Base-by-base conservation (phyloP, 1,140 invertebrate genomes). In the Papilio polyxenes region DNA sequence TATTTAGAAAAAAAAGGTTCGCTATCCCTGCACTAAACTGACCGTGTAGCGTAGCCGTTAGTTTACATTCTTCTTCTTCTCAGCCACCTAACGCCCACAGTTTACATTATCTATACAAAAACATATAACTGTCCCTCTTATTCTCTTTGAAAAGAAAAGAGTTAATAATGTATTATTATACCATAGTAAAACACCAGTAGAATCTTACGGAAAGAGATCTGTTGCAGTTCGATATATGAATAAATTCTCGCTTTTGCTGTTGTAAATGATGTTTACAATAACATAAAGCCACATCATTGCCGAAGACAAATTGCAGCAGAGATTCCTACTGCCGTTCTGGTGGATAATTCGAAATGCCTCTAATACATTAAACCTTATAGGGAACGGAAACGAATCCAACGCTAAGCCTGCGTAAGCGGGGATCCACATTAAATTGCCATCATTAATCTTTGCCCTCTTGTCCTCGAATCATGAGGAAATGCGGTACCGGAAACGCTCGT, bases 371-470 rank as follows among this genome's bases (percentile, higher is more conserved):
- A 77, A 51, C 49, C 75, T 77, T 77, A 53, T 77, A 53, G 23
- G 44, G 6, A 77, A 77, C 20, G 75, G 44, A 49, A 77, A 77
- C 75, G 56, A 77, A 77, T 77, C 75, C 75, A 77, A 53, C 75
- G 75, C 75, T 51, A 77, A 77, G 48, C 44, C 75, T 23, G 10
- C 75, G 75, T 31, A 31, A 51, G 75, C 75, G 74, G 48, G 40
- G 74, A 75, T 75, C 40, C 48, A 77, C 75, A 13, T 31, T 31
- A 77, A 77, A 53, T 51, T 77, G 75, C 44, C 23, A 49, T 31
- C 75, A 53, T 77, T 77, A 77, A 77, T 77, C 75, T 77, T 77
- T 77, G 23, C 75, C 75, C 75, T 77, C 75, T 51, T 48, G 40
- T 75, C 74, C 74, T 44, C 23, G 75, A 77, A 51, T n/a, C 75